Evolutionary conservation across 2,797 vertebrate genomes (phyloP), one percentile per base, ranked within the genome.

Genomic region (Acrossocheilus wenchowensis): DNA sequence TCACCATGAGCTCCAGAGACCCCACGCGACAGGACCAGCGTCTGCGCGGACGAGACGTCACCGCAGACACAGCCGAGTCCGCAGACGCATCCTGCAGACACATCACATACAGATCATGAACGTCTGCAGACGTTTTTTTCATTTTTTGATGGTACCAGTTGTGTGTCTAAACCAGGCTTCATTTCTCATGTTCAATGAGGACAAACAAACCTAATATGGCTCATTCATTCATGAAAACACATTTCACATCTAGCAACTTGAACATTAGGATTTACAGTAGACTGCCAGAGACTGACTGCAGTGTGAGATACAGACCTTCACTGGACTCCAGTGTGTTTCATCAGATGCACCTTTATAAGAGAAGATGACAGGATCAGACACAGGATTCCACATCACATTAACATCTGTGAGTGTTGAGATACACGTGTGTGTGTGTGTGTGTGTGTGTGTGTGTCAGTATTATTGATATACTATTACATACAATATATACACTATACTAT

Each of bases 1-100:
- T 97, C 41, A 97, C 97, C 34, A 96, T 97, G 93, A 98, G 93
- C 91, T 97, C 96, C 81, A 96, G 90, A 50, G 88, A 95, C 87
- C 94, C 94, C 14, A 92, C 93, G 0, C 96, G 96, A 86, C 95
- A 97, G 73, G 96, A 97, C 98, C 98, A 99, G 85, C 97, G 97
- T 3, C 97, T 94, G 0, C 98, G 96, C 0, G 96, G 97, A 39
- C 94, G 96, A n/a, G 96, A 91, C 0, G 94, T 90, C 86, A 94
- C 86, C 50, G 95, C 96, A 48, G 91, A 94, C 89, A 54, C 0
- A 74, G 43, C 9, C 1, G 48, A 57, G n/a, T 69, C 82, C 89
- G 57, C 0, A 73, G 50, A 12, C 0, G 41, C 41, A 21, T 69
- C 82, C 87, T 91, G 82, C 14, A 78, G 12, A 41, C 60, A 72